A percentile compares a stretch with the other conserved stretches of the same genome.
These are phyloP conservation scores for Aplocera efformata DNA, from an alignment of 2,888 invertebrate species.

Conservation along the genomic window DNA sequence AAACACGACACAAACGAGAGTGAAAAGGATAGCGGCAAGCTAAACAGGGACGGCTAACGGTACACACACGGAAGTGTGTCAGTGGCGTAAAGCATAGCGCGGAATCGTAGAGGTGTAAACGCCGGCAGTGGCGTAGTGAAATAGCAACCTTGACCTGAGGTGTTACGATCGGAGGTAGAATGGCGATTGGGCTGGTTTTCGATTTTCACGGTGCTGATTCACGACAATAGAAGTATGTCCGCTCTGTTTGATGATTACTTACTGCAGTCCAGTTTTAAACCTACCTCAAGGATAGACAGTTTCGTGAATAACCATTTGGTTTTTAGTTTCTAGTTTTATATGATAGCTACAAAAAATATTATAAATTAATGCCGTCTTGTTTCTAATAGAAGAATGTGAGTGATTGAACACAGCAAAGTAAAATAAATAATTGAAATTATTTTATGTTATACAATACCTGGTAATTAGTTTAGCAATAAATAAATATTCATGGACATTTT, in stretches of 20 bases:
- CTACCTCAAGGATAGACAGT: conserved; percentile 66
- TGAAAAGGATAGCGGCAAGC: conserved; percentile 66
- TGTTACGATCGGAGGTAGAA: conserved; percentile 47
- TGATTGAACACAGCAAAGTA: too few species aligned
- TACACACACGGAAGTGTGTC: conserved; percentile 77
- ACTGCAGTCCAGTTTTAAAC: conserved; percentile 60
- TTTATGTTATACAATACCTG: too few species aligned
- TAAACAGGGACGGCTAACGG: conserved; percentile 77
- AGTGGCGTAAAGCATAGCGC: conserved; percentile 67
- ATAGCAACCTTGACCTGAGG: conserved; percentile 65
- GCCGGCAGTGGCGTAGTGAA: conserved; percentile 37
- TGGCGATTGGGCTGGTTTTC: conserved; percentile 57
- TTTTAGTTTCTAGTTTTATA: not conserved
- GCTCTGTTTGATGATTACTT: conserved; percentile 62
- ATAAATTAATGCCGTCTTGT: too few species aligned
- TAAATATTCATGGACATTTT: too few species aligned
- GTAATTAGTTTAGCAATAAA: too few species aligned
- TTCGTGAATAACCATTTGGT: not conserved
- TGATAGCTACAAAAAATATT: too few species aligned
- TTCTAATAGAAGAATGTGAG: too few species aligned
- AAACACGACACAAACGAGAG: conserved; percentile 58
- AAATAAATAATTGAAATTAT: too few species aligned
- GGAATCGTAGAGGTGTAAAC: conserved; percentile 55
- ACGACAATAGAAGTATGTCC: conserved; percentile 66
- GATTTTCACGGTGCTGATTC: conserved; percentile 77